Base-by-base conservation (phyloP, 1,140 invertebrate species). In the Helicorthomorpha holstii region DNA sequence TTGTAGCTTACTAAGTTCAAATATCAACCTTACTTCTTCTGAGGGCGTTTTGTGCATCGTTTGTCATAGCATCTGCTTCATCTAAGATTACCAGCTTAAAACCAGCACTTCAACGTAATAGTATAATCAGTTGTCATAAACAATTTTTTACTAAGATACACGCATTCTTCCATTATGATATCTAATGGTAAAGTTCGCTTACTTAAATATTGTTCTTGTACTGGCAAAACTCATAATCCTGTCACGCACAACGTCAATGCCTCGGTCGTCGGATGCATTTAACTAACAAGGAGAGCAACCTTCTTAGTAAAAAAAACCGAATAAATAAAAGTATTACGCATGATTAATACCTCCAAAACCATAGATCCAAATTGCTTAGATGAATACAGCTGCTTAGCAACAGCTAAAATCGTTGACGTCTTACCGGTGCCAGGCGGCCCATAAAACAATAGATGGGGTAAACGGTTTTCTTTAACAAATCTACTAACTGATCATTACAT, bases 31-130 rank as follows among this genome's bases (percentile, higher is more conserved):
- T 74, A 91, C 88, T 91, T 79, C 95, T 81, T 59, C 94, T 75
- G 1, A 98, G 71, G 27, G 95, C 94, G 80, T 97, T 98, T 69
- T 99, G 96, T 2, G 96, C 96, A 80, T 98, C 94, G 65, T 91
- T 88, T 2, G 96, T 99, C 96, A 99, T 99, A 1, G 95, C 91
- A 78, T 99, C 96, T 10, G 95, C 95, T 77, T 99, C 96, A 78
- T 99, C 96, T 12, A 99, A 69, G 58, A 99, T 98, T 43, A 99
- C 89, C 14, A 99, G 72, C 68, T 99, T 99, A 57, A 89, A 93
- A 2, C 87, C 85, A 50, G 81, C 80, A 46, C 68, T 71, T 50
- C 46, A 63, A 55, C 7, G 46, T 50, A 48, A 41, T 41, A 12
- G 38, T 12, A 41, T n/a, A 16, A 34, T 34, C 16, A 34, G 16